Conservation (phyloP, 2,113 vertebrate genomes). For the Tachycineta bicolor region DNA sequence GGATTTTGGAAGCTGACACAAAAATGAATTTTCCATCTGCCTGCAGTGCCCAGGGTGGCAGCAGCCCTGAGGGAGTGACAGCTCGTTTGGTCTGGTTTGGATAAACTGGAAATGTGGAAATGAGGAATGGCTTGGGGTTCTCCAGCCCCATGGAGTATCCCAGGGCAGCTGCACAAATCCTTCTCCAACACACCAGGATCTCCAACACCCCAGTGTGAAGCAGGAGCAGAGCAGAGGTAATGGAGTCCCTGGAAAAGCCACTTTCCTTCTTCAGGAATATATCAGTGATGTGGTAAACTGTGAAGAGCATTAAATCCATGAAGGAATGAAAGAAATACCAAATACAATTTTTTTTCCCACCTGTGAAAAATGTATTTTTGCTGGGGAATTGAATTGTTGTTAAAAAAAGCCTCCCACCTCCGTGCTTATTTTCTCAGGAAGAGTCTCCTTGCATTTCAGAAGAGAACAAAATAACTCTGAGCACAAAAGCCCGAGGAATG, state of each 20-base stretch:
- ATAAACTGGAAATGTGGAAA: neutral
- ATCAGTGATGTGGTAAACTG: neutral
- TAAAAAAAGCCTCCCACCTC: neutral
- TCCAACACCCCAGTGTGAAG: accelerated
- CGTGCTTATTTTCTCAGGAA: constrained; percentile 2
- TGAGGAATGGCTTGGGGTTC: neutral
- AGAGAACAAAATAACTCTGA: neutral
- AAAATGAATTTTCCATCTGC: neutral
- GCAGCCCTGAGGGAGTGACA: neutral
- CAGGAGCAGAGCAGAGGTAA: neutral
- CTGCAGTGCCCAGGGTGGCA: neutral
- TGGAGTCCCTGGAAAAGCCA: neutral
- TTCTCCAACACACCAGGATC: accelerated
- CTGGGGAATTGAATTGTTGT: neutral
- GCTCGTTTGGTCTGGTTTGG: neutral
- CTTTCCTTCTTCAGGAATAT: neutral
- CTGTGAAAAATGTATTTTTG: neutral
- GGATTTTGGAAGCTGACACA: neutral
- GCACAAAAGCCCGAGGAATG: neutral
- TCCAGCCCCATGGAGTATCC: neutral
- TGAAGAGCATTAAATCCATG: neutral
- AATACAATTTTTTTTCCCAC: neutral
- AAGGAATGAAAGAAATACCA: neutral
- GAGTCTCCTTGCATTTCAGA: neutral
- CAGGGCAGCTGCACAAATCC: neutral